Conservation (phyloP, 2,113 vertebrate species). For the Artemisiospiza belli region DNA sequence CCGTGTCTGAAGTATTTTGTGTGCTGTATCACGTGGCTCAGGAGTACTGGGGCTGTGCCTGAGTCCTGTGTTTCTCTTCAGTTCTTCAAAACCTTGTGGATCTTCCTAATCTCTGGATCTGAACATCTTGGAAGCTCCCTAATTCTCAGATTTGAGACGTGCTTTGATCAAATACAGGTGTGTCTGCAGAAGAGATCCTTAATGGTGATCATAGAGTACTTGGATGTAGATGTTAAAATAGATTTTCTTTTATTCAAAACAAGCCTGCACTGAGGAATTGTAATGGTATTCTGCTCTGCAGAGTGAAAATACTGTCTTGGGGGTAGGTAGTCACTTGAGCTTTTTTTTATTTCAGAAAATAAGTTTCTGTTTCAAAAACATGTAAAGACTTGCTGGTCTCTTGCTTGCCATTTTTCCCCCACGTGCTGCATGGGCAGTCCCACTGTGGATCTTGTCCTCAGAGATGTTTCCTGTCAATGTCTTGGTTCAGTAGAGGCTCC, state of each 20-base stretch:
- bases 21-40: accelerated
- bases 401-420: accelerated
- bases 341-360: background rate
- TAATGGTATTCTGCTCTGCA: background rate
- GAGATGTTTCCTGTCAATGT: background rate
- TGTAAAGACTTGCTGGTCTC: background rate
- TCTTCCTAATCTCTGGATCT: background rate
- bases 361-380: background rate
- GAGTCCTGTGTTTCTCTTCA: background rate
- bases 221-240: background rate
- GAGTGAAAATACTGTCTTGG: background rate
- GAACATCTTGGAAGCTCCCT: background rate
- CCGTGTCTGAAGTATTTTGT: accelerated
- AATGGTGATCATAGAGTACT: accelerated
- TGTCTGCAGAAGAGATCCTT: background rate
- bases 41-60: background rate
- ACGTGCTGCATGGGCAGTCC: background rate
- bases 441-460: background rate
- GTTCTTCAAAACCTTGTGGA: background rate
- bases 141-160: background rate
- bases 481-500: background rate
- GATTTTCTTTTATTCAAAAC: background rate
- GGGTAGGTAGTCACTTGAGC: background rate
- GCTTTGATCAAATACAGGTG: background rate
- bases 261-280: background rate